Base-by-base conservation (phyloP, 1,140 invertebrate genomes). In the Trachymyrmex septentrionalis region DNA sequence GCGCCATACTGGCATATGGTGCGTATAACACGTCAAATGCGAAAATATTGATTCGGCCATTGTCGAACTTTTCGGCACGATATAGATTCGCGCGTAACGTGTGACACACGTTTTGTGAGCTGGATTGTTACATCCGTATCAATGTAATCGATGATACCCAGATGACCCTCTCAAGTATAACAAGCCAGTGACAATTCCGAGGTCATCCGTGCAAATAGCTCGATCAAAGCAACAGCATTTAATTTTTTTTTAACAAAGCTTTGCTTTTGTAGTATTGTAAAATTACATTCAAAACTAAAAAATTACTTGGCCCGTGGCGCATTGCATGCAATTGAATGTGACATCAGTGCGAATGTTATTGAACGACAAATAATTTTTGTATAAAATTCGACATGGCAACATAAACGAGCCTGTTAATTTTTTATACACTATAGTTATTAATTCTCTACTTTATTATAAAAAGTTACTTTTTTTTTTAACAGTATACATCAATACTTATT, bases 11-110 rank as follows among this genome's bases (percentile, higher is more conserved):
- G 34, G n/a, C n/a, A 30, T 24, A 34, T 30, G 53, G 7, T 44
- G 55, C 55, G 38, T 82, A 82, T 30, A 72, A 48, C 80, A 82
- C 80, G 69, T 84, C 38, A 61, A 84, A 84, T 57, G 55, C 27
- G 69, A 61, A 75, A 84, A 84, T 84, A 84, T 84, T 84, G 80
- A 84, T 84, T 84, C 69, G 55, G n/a, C 38, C 55, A 72, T 72
- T 84, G 69, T 84, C 44, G 24, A 63, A 84, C 67, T 84, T 55
- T 75, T 84, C 55, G 48, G 38, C n/a, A 50, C 12, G 19, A 55
- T 53, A 59, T 34, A 38, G 64, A 63, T 61, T 48, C 55, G 55
- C 55, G 14, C 24, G 27, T 27, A 27, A 30, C 30, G 30, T 50
- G 38, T 63, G 24, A 73, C 80, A 82, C 53, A 27, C 34, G 27